These are phyloP conservation scores for Euthynnus affinis DNA, from an alignment of 2,797 vertebrate genomes.

Conservation along the genomic window DNA sequence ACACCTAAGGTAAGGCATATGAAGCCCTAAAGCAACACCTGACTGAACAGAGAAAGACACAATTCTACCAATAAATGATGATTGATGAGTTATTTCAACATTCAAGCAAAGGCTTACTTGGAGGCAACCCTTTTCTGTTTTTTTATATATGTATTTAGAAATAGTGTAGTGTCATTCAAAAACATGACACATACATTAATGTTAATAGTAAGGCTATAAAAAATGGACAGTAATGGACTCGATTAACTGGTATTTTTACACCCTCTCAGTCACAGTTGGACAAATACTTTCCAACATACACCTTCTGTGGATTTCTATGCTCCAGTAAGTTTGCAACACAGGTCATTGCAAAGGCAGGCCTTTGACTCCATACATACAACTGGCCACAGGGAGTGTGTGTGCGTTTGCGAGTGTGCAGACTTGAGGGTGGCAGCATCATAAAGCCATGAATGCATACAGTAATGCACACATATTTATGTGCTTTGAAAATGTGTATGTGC, in stretches of 20 bases:
- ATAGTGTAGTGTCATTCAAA: too few relatives aligned
- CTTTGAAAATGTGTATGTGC: slow-evolving; percentile 26
- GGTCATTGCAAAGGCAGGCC: slow-evolving; percentile 76
- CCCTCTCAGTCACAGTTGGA: neutral
- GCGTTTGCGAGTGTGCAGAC: slow-evolving; percentile 17
- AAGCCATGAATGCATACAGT: slow-evolving; percentile 37
- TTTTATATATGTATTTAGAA: too few relatives aligned
- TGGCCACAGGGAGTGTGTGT: slow-evolving; percentile 58
- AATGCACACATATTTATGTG: slow-evolving; percentile 14
- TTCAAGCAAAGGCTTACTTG: neutral
- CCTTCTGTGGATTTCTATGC: slow-evolving; percentile 19
- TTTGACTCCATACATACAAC: slow-evolving; percentile 40
- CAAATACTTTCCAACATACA: slow-evolving; percentile 3
- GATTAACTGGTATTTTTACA: neutral
- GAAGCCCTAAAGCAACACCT: too few relatives aligned
- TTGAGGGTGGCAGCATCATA: slow-evolving; percentile 38
- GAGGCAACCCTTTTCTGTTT: too few relatives aligned
- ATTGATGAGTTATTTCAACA: neutral
- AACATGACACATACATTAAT: neutral
- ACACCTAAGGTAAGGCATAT: neutral
- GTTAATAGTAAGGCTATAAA: neutral
- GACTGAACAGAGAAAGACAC: neutral
- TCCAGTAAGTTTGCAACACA: slow-evolving; percentile 61
- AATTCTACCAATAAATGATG: neutral
- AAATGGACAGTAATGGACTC: neutral